Evolutionary conservation across 2,113 vertebrate species (phyloP).

Genomic region (Etheostoma spectabile): DNA sequence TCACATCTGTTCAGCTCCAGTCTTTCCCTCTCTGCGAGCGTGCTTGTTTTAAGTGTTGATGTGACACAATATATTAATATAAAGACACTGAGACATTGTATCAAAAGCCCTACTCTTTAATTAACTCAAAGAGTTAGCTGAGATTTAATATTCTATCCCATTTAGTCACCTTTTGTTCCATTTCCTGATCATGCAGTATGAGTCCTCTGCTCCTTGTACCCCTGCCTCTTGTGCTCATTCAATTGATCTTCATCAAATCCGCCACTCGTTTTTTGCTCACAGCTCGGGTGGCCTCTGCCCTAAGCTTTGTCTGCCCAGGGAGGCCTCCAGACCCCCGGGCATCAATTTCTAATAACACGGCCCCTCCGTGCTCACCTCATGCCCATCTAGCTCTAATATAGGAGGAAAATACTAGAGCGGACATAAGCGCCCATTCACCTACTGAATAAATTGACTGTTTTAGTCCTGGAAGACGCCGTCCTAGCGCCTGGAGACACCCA

Average conservation of each 20-base stretch:
- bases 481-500: conserved; percentile 31
- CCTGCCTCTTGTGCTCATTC: conserved; percentile 14
- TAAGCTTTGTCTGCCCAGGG: conserved; percentile 40
- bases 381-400: conserved; percentile 43
- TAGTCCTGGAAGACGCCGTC: conserved; percentile 32
- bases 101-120: not conserved
- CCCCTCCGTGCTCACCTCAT: conserved; percentile 37
- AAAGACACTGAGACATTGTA: not conserved
- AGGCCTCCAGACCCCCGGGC: conserved; percentile 44
- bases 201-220: conserved; percentile 10
- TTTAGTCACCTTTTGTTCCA: not conserved
- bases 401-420: conserved; percentile 39
- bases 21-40: not conserved
- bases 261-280: conserved; percentile 20
- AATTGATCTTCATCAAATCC: conserved; percentile 42
- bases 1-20: not conserved
- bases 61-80: not conserved
- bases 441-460: conserved; percentile 48
- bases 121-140: not conserved
- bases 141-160: not conserved
- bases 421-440: conserved; percentile 47
- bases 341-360: conserved; percentile 63
- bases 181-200: not conserved
- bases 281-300: conserved; percentile 37
- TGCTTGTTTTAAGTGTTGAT: not conserved